Percentiles rank a stretch among this genome's conserved stretches.
These are phyloP conservation scores for Syngnathus rostellatus DNA, from an alignment of 2,797 vertebrate genomes.

Conservation along the genomic window DNA sequence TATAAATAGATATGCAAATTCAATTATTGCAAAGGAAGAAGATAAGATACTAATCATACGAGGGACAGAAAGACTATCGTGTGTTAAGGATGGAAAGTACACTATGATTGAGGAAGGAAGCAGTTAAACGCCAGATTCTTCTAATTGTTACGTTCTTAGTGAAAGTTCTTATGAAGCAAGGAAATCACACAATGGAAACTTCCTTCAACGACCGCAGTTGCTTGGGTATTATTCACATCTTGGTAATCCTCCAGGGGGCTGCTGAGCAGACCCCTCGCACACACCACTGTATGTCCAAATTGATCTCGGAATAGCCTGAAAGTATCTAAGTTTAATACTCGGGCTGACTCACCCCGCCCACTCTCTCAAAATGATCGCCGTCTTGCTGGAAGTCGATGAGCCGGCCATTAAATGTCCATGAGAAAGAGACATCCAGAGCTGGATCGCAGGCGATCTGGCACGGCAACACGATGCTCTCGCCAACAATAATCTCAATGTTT, in stretches of 20 bases:
- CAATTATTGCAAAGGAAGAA: slow-evolving; percentile 51
- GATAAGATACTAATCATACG: slow-evolving; percentile 57
- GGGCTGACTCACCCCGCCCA: slow-evolving; percentile 83
- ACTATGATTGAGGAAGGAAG: slow-evolving; percentile 20
- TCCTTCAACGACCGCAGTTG: slow-evolving; percentile 15
- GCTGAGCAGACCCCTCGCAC: slow-evolving; percentile 28
- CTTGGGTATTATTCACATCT: slow-evolving; percentile 24
- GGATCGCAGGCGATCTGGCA: slow-evolving; percentile 90
- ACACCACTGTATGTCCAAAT: slow-evolving; percentile 38
- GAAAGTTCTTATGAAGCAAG: neutral
- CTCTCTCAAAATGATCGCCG: slow-evolving; percentile 84
- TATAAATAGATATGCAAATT: slow-evolving; percentile 65
- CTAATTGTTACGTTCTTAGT: neutral
- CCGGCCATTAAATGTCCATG: slow-evolving; percentile 89
- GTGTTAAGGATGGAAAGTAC: slow-evolving; percentile 30
- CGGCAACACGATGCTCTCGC: slow-evolving; percentile 86
- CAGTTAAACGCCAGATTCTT: slow-evolving; percentile 12
- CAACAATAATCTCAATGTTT: slow-evolving; percentile 90
- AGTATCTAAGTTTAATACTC: slow-evolving; percentile 34
- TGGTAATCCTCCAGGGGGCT: slow-evolving; percentile 26
- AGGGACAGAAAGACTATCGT: slow-evolving; percentile 13
- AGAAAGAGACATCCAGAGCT: slow-evolving; percentile 83
- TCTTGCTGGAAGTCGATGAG: slow-evolving; percentile 82
- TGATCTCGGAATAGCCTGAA: slow-evolving; percentile 41
- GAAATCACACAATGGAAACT: slow-evolving; percentile 16